Evolutionary conservation across 2,113 vertebrate species (phyloP), one percentile per base, ranked within the genome.

Genomic region (Noturus placidus): DNA sequence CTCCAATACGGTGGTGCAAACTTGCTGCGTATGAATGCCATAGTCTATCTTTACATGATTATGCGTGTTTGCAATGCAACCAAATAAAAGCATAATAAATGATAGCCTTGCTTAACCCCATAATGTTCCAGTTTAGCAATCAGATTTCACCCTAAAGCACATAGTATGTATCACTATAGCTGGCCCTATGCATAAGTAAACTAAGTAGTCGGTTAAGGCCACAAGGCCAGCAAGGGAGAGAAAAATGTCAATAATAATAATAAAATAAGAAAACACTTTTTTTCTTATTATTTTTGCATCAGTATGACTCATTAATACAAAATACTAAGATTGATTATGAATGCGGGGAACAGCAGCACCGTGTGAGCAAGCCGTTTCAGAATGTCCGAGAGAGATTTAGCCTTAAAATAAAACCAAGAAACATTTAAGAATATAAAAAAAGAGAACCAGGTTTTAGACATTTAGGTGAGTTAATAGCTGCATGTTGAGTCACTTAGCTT

Each of bases 271-370:
- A 78, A 78, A 78, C 4, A 1, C 25, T 50, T 15, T 42, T 35
- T 69, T 69, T 35, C 14, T 33, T 69, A 42, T 22, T 42, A 25
- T 25, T 22, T 76, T 77, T 50, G 22, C 2, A 50, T n/a, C 42
- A 50, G 42, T 77, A 77, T 50, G 74, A 27, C 74, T 77, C 74
- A 77, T 77, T 50, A 77, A 50, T 50, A 77, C 5, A 77, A 50
- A 52, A n/a, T 15, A 10, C 42, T 50, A n/a, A 50, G 13, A 27
- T 2, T 77, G 11, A 46, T 11, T 74, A 22, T 22, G 8, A 72
- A 72, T 20, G 35, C 35, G 22, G 19, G 70, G 14, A 74, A 74
- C 5, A 10, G 7, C 35, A 42, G 35, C 35, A 25, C 13, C 35
- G 67, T n/a, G 42, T 0, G 2, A 13, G 38, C 9, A 76, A 27